Conservation (phyloP, 1,140 invertebrate genomes). For the Ceratina japonica region DNA sequence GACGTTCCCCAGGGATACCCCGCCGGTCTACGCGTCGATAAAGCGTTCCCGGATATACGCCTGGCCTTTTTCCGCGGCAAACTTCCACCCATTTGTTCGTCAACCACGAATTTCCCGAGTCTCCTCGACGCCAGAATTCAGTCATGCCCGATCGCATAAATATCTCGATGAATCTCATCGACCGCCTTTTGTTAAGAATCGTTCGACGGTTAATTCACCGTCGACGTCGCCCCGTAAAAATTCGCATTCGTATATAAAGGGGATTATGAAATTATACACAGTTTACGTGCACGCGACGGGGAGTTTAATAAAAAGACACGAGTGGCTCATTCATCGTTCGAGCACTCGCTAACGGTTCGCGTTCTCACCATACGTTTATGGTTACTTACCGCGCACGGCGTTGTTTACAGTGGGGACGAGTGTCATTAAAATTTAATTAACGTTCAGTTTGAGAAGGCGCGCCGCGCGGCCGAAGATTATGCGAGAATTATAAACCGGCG, state of each 20-base stretch:
- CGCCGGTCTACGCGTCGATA: conserved; percentile 2
- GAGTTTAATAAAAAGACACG: no score
- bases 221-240: no score
- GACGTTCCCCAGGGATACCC: background rate
- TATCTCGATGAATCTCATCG: no score
- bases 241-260: no score
- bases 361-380: background rate
- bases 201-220: no score
- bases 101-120: background rate
- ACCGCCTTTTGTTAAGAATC: no score
- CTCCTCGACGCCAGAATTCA: background rate
- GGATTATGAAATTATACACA: no score
- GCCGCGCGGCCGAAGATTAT: background rate
- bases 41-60: conserved; percentile 4
- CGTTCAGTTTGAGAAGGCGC: background rate
- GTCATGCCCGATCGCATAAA: background rate
- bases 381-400: background rate
- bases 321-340: no score
- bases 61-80: background rate
- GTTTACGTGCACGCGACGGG: no score
- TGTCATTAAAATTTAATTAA: conserved; percentile 14
- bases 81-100: background rate
- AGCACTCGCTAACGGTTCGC: no score
- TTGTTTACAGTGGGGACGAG: background rate
- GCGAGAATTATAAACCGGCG: background rate